Conservation (phyloP, 2,888 invertebrate genomes). For the Eristalinus sepulchralis region DNA sequence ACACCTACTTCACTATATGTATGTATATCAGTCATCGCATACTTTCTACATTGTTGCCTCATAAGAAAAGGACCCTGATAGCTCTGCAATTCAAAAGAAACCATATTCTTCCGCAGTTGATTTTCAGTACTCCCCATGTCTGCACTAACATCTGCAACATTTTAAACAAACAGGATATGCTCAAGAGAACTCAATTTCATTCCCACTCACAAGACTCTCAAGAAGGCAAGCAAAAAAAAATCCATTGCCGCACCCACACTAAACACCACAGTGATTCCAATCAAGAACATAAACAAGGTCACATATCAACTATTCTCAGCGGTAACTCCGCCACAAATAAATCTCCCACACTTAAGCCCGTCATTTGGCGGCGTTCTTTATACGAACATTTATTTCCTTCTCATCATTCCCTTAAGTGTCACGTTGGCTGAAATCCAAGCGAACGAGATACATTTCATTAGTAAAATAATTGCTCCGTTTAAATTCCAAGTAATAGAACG, state of each 20-base stretch:
- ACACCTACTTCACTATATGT: no score
- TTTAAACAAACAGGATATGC: no score
- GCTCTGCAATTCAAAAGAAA: no score
- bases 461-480: slow-evolving; percentile 31
- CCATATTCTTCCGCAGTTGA: no score
- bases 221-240: not conserved
- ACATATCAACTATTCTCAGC: not conserved
- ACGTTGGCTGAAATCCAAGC: not conserved
- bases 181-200: not conserved
- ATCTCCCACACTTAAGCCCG: not conserved
- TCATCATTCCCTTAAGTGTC: slow-evolving; percentile 2
- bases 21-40: no score
- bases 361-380: slow-evolving; percentile 12
- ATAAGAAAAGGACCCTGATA: no score
- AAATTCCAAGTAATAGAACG: slow-evolving; percentile 33
- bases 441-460: slow-evolving; percentile 16
- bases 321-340: not conserved
- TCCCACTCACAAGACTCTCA: not conserved
- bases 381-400: not conserved
- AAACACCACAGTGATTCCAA: not conserved
- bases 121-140: no score
- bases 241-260: not conserved
- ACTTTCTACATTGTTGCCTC: no score
- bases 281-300: not conserved
- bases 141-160: no score